phyloP scores from a whole-genome alignment of 2,113 vertebrate genomes.

The Podarcis raffonei region DNA sequence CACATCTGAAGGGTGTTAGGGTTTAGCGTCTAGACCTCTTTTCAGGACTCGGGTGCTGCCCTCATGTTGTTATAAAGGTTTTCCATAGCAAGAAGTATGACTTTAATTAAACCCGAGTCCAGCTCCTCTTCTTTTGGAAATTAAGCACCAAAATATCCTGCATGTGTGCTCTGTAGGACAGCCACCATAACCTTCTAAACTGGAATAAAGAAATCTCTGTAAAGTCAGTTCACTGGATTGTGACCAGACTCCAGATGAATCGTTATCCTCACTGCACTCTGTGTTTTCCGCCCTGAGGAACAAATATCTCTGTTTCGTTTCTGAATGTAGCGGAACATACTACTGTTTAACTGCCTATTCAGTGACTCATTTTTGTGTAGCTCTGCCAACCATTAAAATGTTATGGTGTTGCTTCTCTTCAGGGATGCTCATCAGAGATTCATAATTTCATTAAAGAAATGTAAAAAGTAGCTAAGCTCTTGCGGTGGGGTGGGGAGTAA shows the following conservation, averaged over 20 bases:
- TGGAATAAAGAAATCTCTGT: conserved; percentile 11
- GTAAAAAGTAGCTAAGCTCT: not conserved
- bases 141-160: not conserved
- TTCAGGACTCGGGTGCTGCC: not conserved
- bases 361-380: not conserved
- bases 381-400: not conserved
- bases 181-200: not conserved
- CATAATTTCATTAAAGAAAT: not conserved
- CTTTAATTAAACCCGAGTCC: not conserved
- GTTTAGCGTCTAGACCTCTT: not conserved
- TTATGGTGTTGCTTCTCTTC: not conserved
- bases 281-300: conserved; percentile 7
- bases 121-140: not conserved
- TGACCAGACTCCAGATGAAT: conserved; percentile 25
- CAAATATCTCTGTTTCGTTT: conserved; percentile 23
- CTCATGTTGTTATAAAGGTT: not conserved
- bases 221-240: conserved; percentile 19
- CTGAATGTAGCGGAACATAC: not conserved
- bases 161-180: not conserved
- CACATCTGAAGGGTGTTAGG: not conserved
- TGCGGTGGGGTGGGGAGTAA: not conserved
- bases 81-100: not conserved
- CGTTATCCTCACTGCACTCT: conserved; percentile 26
- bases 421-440: not conserved
- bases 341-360: not conserved